These are phyloP conservation scores for Meloe dianella DNA, from an alignment of 2,888 invertebrate genomes.

Conservation along the genomic window DNA sequence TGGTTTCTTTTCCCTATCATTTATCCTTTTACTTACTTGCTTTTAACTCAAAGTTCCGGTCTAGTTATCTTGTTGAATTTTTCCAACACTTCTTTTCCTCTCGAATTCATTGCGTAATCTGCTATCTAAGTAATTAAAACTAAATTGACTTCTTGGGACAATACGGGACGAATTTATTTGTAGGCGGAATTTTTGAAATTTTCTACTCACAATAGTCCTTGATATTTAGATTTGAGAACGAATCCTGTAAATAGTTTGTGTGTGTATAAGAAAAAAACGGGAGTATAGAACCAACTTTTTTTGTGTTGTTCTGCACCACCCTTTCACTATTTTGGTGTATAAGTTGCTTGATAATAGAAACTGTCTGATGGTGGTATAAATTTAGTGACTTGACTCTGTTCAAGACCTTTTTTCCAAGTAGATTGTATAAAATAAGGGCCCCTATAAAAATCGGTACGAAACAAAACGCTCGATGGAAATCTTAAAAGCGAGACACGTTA, in stretches of 20 bases:
- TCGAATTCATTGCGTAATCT: conserved; percentile 8
- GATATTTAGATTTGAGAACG: no score
- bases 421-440: conserved; percentile 12
- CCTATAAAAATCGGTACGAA: conserved; percentile 17
- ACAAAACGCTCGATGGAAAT: neutral
- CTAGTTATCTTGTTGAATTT: conserved; percentile 6
- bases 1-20: conserved; percentile 1
- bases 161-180: neutral
- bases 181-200: no score
- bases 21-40: neutral
- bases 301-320: neutral
- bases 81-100: neutral
- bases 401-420: conserved; percentile 6
- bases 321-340: neutral
- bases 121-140: neutral
- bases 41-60: neutral
- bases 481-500: neutral
- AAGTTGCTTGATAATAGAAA: neutral
- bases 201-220: no score
- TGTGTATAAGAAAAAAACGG: neutral
- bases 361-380: conserved; percentile 1
- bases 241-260: no score
- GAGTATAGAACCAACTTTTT: neutral
- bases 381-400: neutral
- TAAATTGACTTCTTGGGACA: neutral